Percentiles rank a stretch among this genome's conserved stretches.
phyloP scores from a whole-genome alignment of 2,113 vertebrate genomes.

The Sylvia atricapilla region DNA sequence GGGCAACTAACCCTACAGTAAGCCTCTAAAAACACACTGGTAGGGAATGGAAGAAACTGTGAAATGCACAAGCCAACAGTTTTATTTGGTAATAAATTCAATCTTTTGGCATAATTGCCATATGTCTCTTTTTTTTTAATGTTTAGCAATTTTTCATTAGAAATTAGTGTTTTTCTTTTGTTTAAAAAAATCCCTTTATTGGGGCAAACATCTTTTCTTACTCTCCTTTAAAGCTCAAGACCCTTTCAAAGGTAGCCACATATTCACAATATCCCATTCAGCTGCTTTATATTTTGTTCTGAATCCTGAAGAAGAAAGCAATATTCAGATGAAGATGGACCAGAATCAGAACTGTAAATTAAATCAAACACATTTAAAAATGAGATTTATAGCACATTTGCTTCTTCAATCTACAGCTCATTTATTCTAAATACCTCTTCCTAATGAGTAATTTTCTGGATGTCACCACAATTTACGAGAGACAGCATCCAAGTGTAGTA shows the following conservation, averaged over 20 bases:
- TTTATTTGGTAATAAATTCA: conserved; percentile 73
- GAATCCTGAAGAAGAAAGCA: background rate
- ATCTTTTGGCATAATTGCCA: conserved; percentile 63
- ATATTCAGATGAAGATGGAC: conserved; percentile 20
- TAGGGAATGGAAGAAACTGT: conserved; percentile 61
- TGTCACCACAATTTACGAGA: conserved; percentile 64
- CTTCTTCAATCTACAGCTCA: conserved; percentile 45
- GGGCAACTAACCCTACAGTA: conserved; percentile 60
- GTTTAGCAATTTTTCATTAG: conserved; percentile 49
- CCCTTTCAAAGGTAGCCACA: background rate
- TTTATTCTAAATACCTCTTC: conserved; percentile 71
- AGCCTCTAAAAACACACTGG: conserved; percentile 49
- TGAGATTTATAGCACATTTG: conserved; percentile 45
- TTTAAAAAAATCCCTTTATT: background rate
- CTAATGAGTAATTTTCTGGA: conserved; percentile 72
- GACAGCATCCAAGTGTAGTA: conserved; percentile 62
- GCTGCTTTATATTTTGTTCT: background rate
- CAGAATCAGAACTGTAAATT: conserved; percentile 46
- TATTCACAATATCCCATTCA: background rate
- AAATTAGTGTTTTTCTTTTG: conserved; percentile 17
- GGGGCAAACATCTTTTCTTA: background rate
- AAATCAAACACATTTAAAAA: conserved; percentile 55
- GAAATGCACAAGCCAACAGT: conserved; percentile 66
- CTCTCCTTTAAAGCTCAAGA: background rate
- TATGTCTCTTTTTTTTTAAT: conserved; percentile 24